Evolutionary conservation across 2,797 vertebrate species (phyloP), one percentile per base, ranked within the genome.

Genomic region (Sphenopsis melanotis): DNA sequence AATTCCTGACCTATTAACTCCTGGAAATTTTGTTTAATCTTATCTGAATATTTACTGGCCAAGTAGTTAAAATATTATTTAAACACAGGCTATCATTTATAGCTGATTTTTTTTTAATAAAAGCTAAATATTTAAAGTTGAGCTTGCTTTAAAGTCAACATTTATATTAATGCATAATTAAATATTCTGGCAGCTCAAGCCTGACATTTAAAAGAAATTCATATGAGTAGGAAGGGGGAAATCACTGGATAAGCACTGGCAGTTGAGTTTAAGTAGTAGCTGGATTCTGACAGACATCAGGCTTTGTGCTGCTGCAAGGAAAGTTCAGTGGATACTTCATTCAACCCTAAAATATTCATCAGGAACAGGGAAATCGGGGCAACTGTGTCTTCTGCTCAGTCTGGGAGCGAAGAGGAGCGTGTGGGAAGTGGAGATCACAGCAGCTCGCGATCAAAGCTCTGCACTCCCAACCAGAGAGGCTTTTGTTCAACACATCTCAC

Each of bases 71-170:
- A 83, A 53, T 83, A 65, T 29, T 89, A n/a, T 79, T 90, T 86
- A 69, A 93, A 87, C 27, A 56, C 12, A 32, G 32, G 19, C 27
- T 92, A 82, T 83, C 53, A 66, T 64, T 93, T 87, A 65, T 87
- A 81, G 46, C 20, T 39, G 44, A 15, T 47, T 59, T 60, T 66
- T 81, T 65, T 12, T 4, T 15, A 11, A 52, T 49, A n/a, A 79
- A 71, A 65, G 16, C 24, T 69, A 83, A 86, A 85, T 88, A 78
- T 92, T 96, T 89, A 15, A 85, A 94, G 36, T 78, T 83, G 80
- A 75, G 29, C 36, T 19, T 91, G 20, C 79, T 87, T 95, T 77
- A 86, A 89, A 74, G 46, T 85, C 76, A 92, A 60, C 56, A 68
- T 92, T 91, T 90, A 17, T 87, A 50, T 85, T 91, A 87, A 87